Evolutionary conservation across 2,797 vertebrate genomes (phyloP).

Genomic region (Hippoglossus hippoglossus): DNA sequence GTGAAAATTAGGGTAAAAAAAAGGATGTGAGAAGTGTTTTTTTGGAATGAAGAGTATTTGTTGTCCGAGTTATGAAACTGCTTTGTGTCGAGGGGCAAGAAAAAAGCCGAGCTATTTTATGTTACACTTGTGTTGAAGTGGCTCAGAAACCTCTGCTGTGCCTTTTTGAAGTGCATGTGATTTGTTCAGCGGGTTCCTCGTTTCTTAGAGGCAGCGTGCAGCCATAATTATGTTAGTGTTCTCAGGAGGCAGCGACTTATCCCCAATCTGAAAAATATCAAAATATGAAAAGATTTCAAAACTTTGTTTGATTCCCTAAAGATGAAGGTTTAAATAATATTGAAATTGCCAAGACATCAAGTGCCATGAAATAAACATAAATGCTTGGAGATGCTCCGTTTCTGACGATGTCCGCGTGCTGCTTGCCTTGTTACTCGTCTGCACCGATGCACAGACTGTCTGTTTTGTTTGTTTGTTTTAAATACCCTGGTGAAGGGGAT

Average conservation of each 20-base stretch:
- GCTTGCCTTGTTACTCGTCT: background rate
- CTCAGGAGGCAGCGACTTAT: background rate
- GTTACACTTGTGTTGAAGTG: conserved; percentile 20
- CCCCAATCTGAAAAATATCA: conserved; percentile 1
- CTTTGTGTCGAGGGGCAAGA: conserved; percentile 19
- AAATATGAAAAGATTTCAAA: conserved; percentile 3
- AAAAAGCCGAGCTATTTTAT: conserved; percentile 28
- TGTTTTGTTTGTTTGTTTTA: too few species aligned
- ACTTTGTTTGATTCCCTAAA: conserved; percentile 11
- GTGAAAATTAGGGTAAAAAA: conserved; percentile 19
- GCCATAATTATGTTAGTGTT: conserved; percentile 7
- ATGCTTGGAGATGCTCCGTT: conserved; percentile 10
- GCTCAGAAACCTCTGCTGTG: conserved; percentile 38
- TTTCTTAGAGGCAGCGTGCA: conserved; percentile 36
- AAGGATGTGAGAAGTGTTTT: conserved; percentile 11
- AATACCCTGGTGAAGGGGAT: too few species aligned
- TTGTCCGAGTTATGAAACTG: conserved; percentile 31
- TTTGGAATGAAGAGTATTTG: conserved; percentile 29
- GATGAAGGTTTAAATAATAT: background rate
- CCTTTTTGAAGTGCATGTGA: conserved; percentile 41
- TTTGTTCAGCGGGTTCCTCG: conserved; percentile 34
- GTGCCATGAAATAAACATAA: conserved; percentile 30
- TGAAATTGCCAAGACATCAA: conserved; percentile 1
- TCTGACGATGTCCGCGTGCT: conserved; percentile 10
- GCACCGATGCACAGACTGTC: too few species aligned